Base-by-base conservation (phyloP, 2,113 vertebrate species). In the Xyliphius kryptos region DNA sequence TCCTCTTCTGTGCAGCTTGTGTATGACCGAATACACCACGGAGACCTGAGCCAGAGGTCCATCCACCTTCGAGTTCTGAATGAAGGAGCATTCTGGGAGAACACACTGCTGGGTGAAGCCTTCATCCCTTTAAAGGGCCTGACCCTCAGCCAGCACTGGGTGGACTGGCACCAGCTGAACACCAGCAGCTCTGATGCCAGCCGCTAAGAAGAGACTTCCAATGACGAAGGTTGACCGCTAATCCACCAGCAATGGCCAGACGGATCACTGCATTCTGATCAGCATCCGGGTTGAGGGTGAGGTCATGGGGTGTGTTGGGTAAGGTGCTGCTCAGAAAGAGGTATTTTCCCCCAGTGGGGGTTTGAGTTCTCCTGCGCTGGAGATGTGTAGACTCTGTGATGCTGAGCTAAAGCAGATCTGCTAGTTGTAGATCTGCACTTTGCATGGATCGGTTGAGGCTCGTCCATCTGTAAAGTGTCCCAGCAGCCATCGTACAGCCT, bases 71-170 rank as follows among this genome's bases (percentile, higher is more conserved):
- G 94, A 0, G 93, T 97, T 68, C 87, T 98, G 67, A 90, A 89
- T 0, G 94, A 97, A 48, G 94, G 94, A 1, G 87, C 93, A 0
- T 97, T 98, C 79, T 95, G 94, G 93, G 95, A 98, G 77, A 98
- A 93, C 57, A 85, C 93, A 4, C 83, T 97, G 43, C 88, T 98
- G 0, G 95, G 94, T 0, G 92, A 97, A 81, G 86, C 91, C 61
- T 86, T 89, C 57, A 97, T 98, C 73, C 82, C 84, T 2, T 87
- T 98, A 16, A 87, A 87, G 22, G 89, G 85, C 73, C 82, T 98
- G 2, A 86, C 89, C 64, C 89, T 94, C 2, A 88, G 89, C 0
- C 89, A 88, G 73, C 91, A 90, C 86, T 94, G 92, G 85, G 91
- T 92, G 3, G 89, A 90, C 81, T 98, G 95, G 95, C 94, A 97